These are phyloP conservation scores for Gracilinanus agilis DNA, from an alignment of 2,113 vertebrate species.

Conservation along the genomic window DNA sequence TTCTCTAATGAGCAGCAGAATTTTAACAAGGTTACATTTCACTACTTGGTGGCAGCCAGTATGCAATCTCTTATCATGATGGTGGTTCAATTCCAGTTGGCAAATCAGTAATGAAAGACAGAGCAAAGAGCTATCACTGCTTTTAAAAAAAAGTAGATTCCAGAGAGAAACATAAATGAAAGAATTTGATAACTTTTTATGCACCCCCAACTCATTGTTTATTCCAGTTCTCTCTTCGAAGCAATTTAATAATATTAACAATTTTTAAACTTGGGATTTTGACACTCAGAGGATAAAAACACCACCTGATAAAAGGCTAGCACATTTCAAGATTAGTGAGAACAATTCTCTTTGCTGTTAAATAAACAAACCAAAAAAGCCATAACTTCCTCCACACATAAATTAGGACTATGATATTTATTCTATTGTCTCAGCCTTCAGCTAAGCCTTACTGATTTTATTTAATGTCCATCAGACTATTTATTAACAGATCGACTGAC, in stretches of 20 bases:
- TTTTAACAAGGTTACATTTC: conserved; percentile 6
- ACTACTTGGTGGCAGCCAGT: background rate
- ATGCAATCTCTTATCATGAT: background rate
- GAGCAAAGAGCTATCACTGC: background rate
- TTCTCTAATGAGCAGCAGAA: conserved; percentile 42
- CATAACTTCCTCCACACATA: conserved; percentile 24
- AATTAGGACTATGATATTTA: background rate
- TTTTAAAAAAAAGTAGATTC: background rate
- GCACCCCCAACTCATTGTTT: background rate
- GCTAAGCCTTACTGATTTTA: background rate
- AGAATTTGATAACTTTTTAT: conserved; percentile 27
- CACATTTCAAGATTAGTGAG: conserved; percentile 5
- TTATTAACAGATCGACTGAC: background rate
- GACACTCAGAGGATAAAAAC: conserved; percentile 10
- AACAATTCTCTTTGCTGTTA: background rate
- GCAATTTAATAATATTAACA: background rate
- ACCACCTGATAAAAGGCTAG: background rate
- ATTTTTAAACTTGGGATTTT: conserved; percentile 38
- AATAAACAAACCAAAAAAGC: background rate
- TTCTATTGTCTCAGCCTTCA: conserved; percentile 26
- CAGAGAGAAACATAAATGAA: conserved; percentile 12
- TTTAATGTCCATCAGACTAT: background rate
- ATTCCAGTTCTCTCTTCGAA: background rate
- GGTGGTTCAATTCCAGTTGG: conserved; percentile 10
- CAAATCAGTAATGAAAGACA: conserved; percentile 15